phyloP scores from a whole-genome alignment of 2,888 invertebrate species.

The Drosophila trichaetosa region DNA sequence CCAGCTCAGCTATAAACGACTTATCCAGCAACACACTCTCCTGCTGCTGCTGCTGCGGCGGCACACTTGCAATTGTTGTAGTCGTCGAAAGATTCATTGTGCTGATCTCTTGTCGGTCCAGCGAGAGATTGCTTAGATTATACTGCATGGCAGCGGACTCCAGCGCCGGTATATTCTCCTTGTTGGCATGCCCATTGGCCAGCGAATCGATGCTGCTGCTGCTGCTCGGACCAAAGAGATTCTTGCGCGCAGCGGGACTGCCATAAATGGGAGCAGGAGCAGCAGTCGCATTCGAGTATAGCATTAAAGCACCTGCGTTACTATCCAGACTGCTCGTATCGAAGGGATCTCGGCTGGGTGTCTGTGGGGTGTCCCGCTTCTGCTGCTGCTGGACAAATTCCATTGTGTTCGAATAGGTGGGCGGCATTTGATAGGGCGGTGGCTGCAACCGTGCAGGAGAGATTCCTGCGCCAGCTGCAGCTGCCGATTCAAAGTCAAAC shows the following conservation, averaged over 20 bases:
- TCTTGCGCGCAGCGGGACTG: slow-evolving; percentile 77
- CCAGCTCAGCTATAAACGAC: slow-evolving; percentile 88
- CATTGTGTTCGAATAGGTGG: slow-evolving; percentile 86
- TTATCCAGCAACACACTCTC: slow-evolving; percentile 86
- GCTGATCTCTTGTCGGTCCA: slow-evolving; percentile 66
- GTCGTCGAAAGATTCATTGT: background rate
- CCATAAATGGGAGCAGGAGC: slow-evolving; percentile 36
- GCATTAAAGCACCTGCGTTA: slow-evolving; percentile 39
- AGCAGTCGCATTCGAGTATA: slow-evolving; percentile 71
- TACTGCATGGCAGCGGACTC: slow-evolving; percentile 75
- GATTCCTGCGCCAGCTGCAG: slow-evolving; percentile 7
- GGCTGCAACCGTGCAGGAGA: slow-evolving; percentile 82
- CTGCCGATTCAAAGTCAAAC: slow-evolving; percentile 61
- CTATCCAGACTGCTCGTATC: slow-evolving; percentile 86
- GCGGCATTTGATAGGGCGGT: slow-evolving; percentile 86
- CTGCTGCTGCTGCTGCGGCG: slow-evolving; percentile 46
- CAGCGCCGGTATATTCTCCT: slow-evolving; percentile 81
- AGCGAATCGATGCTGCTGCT: background rate
- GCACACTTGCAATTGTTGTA: background rate
- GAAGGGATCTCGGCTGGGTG: slow-evolving; percentile 87
- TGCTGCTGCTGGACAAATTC: slow-evolving; percentile 75
- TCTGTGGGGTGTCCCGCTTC: slow-evolving; percentile 39
- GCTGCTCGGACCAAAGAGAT: slow-evolving; percentile 61
- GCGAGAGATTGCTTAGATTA: slow-evolving; percentile 77
- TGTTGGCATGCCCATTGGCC: slow-evolving; percentile 60